phyloP scores from a whole-genome alignment of 2,113 vertebrate species.

The Penelope pileata region DNA sequence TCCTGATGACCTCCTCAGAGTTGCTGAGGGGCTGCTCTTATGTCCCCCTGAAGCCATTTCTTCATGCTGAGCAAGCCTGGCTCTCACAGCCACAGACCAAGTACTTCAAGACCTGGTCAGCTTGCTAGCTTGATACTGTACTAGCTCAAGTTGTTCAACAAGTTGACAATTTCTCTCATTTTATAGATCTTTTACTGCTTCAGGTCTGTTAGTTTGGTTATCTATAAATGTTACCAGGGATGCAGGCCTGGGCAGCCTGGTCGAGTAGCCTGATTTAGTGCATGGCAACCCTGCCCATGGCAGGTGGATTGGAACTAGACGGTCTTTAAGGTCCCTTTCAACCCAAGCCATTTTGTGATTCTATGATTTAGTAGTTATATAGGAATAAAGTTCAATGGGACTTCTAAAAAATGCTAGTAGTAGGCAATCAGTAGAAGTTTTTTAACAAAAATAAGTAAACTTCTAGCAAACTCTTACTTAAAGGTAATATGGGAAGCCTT shows the following conservation, averaged over 20 bases:
- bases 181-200: neutral
- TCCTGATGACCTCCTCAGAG: fast-evolving
- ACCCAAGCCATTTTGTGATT: too few species aligned
- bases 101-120: neutral
- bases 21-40: neutral
- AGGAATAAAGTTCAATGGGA: neutral
- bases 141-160: neutral
- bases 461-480: neutral
- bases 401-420: neutral
- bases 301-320: too few species aligned
- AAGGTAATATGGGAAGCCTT: neutral
- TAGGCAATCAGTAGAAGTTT: too few species aligned
- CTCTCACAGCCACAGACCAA: neutral
- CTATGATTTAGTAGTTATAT: neutral
- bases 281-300: too few species aligned
- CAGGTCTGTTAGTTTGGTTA: neutral
- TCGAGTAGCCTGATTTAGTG: too few species aligned
- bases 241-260: too few species aligned
- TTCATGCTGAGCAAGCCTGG: neutral
- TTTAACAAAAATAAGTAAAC: neutral
- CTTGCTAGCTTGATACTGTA: neutral
- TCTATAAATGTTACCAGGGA: neutral
- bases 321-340: too few species aligned
- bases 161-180: neutral
- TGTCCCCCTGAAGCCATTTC: neutral